phyloP scores from a whole-genome alignment of 2,888 invertebrate genomes.

The Tenthredo distinguenda region DNA sequence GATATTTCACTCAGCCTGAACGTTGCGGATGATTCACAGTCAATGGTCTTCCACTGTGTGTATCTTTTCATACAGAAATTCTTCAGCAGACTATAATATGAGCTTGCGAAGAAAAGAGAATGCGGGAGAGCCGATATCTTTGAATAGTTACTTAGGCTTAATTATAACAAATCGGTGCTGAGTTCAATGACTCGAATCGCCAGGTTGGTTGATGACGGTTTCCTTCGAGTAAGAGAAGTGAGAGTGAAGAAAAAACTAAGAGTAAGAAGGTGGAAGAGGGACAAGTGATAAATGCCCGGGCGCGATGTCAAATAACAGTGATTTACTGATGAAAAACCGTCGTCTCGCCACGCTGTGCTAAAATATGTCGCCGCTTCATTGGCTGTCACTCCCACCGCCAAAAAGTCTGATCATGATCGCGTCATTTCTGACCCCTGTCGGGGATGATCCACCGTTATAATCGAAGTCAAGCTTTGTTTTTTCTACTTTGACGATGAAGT shows the following conservation, averaged over 20 bases:
- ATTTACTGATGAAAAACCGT: slow-evolving; percentile 50
- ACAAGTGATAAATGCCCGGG: slow-evolving; percentile 46
- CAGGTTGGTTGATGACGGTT: not conserved
- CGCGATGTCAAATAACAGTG: slow-evolving; percentile 48
- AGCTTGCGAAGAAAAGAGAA: not conserved
- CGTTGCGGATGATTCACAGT: not conserved
- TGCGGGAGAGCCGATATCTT: not conserved
- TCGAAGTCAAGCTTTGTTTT: not conserved
- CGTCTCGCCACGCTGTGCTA: not conserved
- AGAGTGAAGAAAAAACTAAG: slow-evolving; percentile 1
- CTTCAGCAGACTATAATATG: not conserved
- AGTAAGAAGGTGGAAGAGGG: slow-evolving; percentile 38
- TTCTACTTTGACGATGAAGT: not conserved
- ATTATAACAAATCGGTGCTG: not conserved
- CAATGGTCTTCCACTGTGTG: not conserved
- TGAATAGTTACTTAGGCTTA: not conserved
- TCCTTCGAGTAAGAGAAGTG: not conserved
- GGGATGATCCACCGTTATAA: slow-evolving; percentile 24
- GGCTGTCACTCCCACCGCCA: slow-evolving; percentile 37
- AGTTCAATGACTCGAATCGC: slow-evolving; percentile 6
- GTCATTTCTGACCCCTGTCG: slow-evolving; percentile 41
- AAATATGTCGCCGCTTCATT: slow-evolving; percentile 47
- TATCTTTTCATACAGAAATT: not conserved
- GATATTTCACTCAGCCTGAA: not conserved
- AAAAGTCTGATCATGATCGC: slow-evolving; percentile 34